Evolutionary conservation across 2,888 invertebrate species (phyloP).

Genomic region (Alloscopus bannaensis): DNA sequence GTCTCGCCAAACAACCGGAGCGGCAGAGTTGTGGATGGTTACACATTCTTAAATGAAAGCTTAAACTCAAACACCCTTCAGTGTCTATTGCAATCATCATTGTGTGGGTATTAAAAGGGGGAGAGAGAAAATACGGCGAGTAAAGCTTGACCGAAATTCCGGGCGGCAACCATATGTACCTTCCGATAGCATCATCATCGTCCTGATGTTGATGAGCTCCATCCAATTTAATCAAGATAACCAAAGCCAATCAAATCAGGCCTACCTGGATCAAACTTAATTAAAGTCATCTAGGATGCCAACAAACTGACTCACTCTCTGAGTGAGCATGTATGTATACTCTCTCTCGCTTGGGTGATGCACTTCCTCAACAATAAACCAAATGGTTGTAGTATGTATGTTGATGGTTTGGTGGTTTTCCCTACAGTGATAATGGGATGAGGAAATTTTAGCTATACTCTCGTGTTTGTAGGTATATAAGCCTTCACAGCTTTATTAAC

Average conservation of each 20-base stretch:
- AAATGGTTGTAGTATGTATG: no score
- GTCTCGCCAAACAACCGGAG: conserved; percentile 13
- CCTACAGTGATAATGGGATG: conserved; percentile 22
- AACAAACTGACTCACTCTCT: conserved; percentile 24
- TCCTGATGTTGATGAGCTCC: conserved; percentile 58
- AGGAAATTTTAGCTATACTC: no score
- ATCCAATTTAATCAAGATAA: conserved; percentile 63
- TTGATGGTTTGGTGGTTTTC: conserved; percentile 8
- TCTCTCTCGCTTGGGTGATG: not conserved
- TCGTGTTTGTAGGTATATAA: not conserved
- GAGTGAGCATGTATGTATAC: not conserved
- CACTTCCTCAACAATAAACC: conserved; percentile 10
- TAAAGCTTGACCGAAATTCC: conserved; percentile 58
- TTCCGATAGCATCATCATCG: conserved; percentile 54
- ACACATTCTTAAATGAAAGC: conserved; percentile 48
- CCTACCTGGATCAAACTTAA: conserved; percentile 63
- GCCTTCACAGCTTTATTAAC: conserved; percentile 17
- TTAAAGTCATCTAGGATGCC: conserved; percentile 58
- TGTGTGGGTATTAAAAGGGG: conserved; percentile 58
- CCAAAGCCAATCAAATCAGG: conserved; percentile 61
- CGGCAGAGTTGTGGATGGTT: conserved; percentile 20
- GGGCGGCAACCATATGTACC: conserved; percentile 52
- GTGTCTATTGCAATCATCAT: conserved; percentile 35
- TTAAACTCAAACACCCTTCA: conserved; percentile 33
- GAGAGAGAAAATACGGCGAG: conserved; percentile 56